Evolutionary conservation across 2,797 vertebrate species (phyloP).

Genomic region (Coregonus suidteri): DNA sequence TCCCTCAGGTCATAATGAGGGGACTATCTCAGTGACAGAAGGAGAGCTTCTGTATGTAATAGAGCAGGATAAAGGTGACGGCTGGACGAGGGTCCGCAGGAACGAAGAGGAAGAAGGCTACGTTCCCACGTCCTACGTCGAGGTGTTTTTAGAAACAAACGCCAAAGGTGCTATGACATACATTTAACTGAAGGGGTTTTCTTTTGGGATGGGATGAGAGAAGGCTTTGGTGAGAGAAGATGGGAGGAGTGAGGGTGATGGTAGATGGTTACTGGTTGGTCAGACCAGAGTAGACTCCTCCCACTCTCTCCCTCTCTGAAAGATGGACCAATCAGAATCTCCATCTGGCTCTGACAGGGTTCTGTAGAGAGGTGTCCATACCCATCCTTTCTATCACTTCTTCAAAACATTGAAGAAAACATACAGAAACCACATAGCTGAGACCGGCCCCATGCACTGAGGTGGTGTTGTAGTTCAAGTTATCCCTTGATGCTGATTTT

Average conservation of each 20-base stretch:
- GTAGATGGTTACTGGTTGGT: constrained; percentile 29
- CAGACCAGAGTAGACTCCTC: constrained; percentile 15
- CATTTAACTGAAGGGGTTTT: constrained; percentile 78
- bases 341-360: constrained; percentile 17
- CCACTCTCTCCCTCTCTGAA: constrained; percentile 23
- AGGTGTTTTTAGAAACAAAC: constrained; percentile 98
- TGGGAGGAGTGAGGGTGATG: constrained; percentile 3
- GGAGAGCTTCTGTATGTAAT: constrained; percentile 95
- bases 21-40: constrained; percentile 93
- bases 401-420: constrained; percentile 13
- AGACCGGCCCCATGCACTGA: constrained; percentile 12
- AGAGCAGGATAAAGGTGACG: constrained; percentile 98
- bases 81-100: constrained; percentile 96
- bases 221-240: neutral
- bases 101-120: constrained; percentile 98
- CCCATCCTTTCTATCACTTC: neutral
- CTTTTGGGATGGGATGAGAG: constrained; percentile 8
- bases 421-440: constrained; percentile 3
- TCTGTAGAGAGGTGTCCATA: constrained; percentile 18
- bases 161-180: constrained; percentile 99
- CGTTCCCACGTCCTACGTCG: constrained; percentile 95
- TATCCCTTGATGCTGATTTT: neutral
- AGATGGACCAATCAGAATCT: constrained; percentile 53
- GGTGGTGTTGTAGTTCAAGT: neutral
- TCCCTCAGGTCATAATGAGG: constrained; percentile 90